phyloP scores from a whole-genome alignment of 2,797 vertebrate species.

The Buceros bicornis region DNA sequence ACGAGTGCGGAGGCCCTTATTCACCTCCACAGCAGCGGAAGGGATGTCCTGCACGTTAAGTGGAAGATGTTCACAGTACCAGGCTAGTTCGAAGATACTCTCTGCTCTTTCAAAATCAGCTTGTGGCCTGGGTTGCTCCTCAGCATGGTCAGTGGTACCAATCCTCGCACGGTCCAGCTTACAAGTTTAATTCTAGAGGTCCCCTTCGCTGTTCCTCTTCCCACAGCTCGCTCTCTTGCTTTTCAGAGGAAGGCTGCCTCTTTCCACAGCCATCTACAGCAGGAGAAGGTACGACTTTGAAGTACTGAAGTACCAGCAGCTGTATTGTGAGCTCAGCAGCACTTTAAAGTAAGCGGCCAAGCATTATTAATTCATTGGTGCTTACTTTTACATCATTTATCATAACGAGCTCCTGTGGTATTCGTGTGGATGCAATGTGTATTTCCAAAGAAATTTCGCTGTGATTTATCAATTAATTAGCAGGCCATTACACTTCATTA shows the following conservation, averaged over 20 bases:
- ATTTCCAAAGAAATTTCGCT: slow-evolving; percentile 4
- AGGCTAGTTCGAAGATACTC: neutral
- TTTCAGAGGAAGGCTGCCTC: slow-evolving; percentile 7
- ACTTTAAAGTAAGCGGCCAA: slow-evolving; percentile 2
- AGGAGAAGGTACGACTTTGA: neutral
- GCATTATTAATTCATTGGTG: neutral
- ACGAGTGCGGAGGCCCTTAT: neutral
- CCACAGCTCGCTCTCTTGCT: neutral
- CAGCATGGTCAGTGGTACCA: neutral
- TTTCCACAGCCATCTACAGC: neutral
- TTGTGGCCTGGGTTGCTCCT: neutral
- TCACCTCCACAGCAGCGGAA: neutral
- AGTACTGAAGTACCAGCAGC: neutral
- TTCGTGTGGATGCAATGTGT: neutral
- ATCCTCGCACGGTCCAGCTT: neutral
- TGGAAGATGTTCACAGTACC: neutral
- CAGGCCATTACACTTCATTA: neutral
- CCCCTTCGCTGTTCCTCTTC: neutral
- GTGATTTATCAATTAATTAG: slow-evolving; percentile 27
- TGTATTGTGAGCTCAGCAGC: neutral
- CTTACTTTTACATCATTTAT: neutral
- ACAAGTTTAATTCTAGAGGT: neutral
- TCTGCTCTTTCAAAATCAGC: neutral
- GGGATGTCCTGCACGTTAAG: neutral
- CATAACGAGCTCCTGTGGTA: neutral